phyloP scores from a whole-genome alignment of 2,888 invertebrate species.

The Unio pictorum region DNA sequence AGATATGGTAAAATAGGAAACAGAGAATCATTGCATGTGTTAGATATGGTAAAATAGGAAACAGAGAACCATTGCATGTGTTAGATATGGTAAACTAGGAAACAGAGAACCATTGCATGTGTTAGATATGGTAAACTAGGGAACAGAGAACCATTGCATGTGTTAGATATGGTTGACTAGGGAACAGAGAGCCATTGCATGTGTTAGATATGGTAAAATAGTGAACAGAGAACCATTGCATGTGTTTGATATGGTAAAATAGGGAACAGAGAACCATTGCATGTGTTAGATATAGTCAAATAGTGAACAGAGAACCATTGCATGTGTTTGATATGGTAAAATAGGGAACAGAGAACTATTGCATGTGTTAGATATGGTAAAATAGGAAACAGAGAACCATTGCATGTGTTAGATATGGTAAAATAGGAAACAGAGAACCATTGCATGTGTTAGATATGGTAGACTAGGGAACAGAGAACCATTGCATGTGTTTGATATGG shows the following conservation, averaged over 20 bases:
- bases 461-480: conserved; percentile 3
- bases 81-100: neutral
- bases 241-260: conserved; percentile 41
- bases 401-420: neutral
- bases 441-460: conserved; percentile 24
- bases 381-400: conserved; percentile 1
- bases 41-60: conserved; percentile 33
- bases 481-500: neutral
- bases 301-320: no score
- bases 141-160: neutral
- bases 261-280: neutral
- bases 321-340: no score
- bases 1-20: conserved; percentile 29
- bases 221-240: conserved; percentile 20
- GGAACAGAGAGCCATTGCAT: no score
- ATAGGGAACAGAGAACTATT: neutral
- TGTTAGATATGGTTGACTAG: neutral
- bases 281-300: neutral
- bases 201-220: neutral
- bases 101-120: no score
- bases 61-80: neutral
- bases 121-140: no score
- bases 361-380: conserved; percentile 44
- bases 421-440: conserved; percentile 14
- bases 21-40: conserved; percentile 20